Percentiles rank a stretch among this genome's conserved stretches.
phyloP scores from a whole-genome alignment of 92 coral and sea anemone species.

The Epizoanthus illoricatus region DNA sequence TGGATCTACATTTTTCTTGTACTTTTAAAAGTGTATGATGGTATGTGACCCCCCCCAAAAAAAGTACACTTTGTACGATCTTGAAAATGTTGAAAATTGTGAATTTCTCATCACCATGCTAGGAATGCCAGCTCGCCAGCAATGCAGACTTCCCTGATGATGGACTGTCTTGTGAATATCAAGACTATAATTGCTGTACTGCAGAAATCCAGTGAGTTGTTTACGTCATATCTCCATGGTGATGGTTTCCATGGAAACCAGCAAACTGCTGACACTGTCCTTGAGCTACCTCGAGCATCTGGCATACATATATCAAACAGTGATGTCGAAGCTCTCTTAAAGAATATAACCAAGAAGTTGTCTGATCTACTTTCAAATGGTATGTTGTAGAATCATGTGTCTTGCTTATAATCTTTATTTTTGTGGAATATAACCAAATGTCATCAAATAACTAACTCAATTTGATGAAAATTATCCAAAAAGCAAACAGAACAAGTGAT shows the following conservation, averaged over 20 bases:
- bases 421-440: neutral
- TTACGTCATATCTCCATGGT: constrained; percentile 12
- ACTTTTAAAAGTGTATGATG: too few relatives aligned
- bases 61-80: too few relatives aligned
- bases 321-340: neutral
- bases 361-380: constrained; percentile 23
- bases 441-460: neutral
- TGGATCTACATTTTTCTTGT: too few relatives aligned
- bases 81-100: too few relatives aligned
- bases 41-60: too few relatives aligned
- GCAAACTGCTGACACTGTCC: neutral
- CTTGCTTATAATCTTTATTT: too few relatives aligned
- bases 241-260: neutral
- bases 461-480: too few relatives aligned
- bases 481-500: too few relatives aligned
- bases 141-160: constrained; percentile 52
- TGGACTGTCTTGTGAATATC: constrained; percentile 58
- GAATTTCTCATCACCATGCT: neutral
- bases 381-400: neutral
- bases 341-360: constrained; percentile 5
- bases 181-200: constrained; percentile 51
- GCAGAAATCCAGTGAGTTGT: constrained; percentile 34
- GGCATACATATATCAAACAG: neutral
- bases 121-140: constrained; percentile 45
- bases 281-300: neutral